A percentile compares a stretch with the other conserved stretches of the same genome.
These are phyloP conservation scores for Leptinotarsa texana DNA, from an alignment of 1,140 invertebrate species.

Conservation along the genomic window DNA sequence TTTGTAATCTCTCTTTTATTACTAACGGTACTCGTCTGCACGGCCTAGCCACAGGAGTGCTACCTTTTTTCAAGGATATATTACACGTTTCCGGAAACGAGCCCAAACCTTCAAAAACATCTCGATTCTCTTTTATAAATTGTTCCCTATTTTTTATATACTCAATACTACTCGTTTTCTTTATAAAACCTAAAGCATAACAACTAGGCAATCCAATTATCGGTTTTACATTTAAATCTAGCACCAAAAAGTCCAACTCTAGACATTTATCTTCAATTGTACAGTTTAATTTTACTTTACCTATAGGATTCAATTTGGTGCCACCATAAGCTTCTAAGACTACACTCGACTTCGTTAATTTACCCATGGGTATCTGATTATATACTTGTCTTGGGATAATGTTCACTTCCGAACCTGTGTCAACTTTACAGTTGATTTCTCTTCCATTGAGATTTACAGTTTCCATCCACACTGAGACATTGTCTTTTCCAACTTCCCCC, in stretches of 20 bases:
- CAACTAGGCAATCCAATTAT: background rate
- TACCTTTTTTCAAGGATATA: no score
- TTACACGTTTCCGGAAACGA: no score
- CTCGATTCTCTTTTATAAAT: no score
- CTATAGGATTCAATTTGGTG: background rate
- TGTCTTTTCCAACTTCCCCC: no score
- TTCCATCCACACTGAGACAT: background rate
- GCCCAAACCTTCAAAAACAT: no score
- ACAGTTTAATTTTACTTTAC: background rate
- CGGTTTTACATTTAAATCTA: background rate
- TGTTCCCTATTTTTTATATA: no score
- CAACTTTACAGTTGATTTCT: constrained; percentile 22
- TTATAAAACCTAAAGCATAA: background rate
- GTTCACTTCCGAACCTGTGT: constrained; percentile 29
- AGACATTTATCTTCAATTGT: background rate
- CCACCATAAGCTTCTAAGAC: background rate
- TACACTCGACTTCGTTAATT: constrained; percentile 16
- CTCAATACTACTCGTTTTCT: background rate
- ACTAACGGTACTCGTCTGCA: no score
- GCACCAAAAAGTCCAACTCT: background rate
- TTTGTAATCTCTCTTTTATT: no score
- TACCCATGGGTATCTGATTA: constrained; percentile 16
- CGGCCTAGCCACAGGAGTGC: no score
- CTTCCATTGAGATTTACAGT: background rate
- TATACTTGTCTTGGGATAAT: constrained; percentile 16